Evolutionary conservation across 2,113 vertebrate species (phyloP), one percentile per base, ranked within the genome.

Genomic region (Leptobrachium leishanense): DNA sequence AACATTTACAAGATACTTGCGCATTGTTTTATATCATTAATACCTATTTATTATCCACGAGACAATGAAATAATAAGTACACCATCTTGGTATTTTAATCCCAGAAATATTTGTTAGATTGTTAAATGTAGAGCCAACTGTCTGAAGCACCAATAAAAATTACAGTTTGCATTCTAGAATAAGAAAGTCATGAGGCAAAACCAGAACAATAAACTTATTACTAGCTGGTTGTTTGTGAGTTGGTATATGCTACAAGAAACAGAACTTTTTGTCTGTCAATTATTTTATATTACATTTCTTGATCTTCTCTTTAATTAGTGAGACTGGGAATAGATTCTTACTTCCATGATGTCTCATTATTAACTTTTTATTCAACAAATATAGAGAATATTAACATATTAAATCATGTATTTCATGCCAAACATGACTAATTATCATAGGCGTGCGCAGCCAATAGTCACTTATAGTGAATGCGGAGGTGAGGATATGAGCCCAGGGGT

Each of bases 21-120:
- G 66, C 63, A 79, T 65, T 79, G 62, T 73, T 79, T 79, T 42
- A 79, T 67, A 66, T 57, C 77, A 66, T 73, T 66, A 73, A 12
- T 79, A 54, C 41, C 43, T 11, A 43, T 72, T 79, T 79, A 79
- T 67, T 43, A 79, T 73, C 40, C 15, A 15, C 31, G 43, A 54
- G 44, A 66, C 63, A 79, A 64, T 66, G 6, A 73, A 79, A 73
- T 72, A 66, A 79, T 65, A 73, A 73, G 13, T 79, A 11, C 9
- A 43, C 43, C 8, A 72, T 39, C 44, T 20, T 55, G 63, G 62
- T 46, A 67, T 79, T 5, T 15, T 15, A 50, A 40, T 65, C 54
- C 3, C 5, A 13, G 54, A 50, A 79, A 79, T 31, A 54, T 55
- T 79, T 76, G 6, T 50, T 64, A 4, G 43, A 54, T 68, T 68